These are phyloP conservation scores for Hirtodrosophila histrioides DNA, from an alignment of 2,888 invertebrate species.

Conservation along the genomic window DNA sequence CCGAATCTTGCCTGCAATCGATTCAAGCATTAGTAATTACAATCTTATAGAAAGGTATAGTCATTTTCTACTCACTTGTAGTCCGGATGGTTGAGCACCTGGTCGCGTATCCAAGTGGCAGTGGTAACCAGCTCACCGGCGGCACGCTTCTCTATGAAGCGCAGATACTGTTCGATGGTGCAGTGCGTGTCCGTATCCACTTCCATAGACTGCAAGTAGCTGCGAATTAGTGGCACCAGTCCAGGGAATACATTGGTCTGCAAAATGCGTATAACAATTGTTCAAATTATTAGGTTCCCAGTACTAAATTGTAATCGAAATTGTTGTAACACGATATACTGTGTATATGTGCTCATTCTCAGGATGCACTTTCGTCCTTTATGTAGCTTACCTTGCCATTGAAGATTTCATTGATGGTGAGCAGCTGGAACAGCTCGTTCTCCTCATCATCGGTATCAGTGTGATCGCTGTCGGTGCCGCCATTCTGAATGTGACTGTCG, in stretches of 20 bases:
- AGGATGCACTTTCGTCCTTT: no score
- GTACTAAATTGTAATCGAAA: no score
- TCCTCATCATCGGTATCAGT: constrained; percentile 73
- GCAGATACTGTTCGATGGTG: constrained; percentile 97
- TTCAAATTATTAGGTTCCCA: no score
- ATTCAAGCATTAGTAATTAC: constrained; percentile 50
- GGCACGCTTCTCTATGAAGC: constrained; percentile 94
- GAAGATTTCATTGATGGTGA: constrained; percentile 98
- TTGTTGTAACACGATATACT: no score
- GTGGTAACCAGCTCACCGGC: constrained; percentile 96
- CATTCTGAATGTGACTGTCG: constrained; percentile 25
- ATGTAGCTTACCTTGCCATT: constrained; percentile 88
- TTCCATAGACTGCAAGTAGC: constrained; percentile 97
- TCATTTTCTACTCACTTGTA: constrained; percentile 89
- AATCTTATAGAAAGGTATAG: no score
- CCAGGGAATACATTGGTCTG: constrained; percentile 94
- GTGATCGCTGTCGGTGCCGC: constrained; percentile 69
- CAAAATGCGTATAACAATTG: neutral
- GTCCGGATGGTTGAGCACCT: constrained; percentile 93
- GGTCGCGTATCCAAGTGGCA: constrained; percentile 97
- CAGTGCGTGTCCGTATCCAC: constrained; percentile 99
- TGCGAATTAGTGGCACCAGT: constrained; percentile 95
- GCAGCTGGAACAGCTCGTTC: constrained; percentile 88
- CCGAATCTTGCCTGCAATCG: constrained; percentile 91
- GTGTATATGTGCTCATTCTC: no score